These are phyloP conservation scores for Mycalesis mineus DNA, from an alignment of 2,888 invertebrate species.

Conservation along the genomic window DNA sequence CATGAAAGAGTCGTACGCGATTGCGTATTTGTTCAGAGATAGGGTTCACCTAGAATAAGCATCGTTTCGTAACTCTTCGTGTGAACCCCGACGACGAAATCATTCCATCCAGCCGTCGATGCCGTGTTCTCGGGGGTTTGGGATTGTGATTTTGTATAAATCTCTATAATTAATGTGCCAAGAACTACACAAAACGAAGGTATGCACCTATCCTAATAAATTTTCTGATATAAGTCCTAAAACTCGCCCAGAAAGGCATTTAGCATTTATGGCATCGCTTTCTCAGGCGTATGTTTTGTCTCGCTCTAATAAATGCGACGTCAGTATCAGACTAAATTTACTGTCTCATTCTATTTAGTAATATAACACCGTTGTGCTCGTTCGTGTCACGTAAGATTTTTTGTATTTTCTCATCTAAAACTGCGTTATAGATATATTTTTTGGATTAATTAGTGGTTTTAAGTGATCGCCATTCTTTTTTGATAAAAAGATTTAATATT, in stretches of 20 bases:
- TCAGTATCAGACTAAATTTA: constrained; percentile 61
- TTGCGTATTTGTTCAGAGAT: constrained; percentile 36
- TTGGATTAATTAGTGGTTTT: constrained; percentile 43
- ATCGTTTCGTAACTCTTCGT: constrained; percentile 61
- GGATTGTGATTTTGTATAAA: constrained; percentile 72
- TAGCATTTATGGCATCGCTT: constrained; percentile 77
- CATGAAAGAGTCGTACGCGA: constrained; percentile 42
- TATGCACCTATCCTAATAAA: constrained; percentile 46
- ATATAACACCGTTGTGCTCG: constrained; percentile 79
- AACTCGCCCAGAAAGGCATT: constrained; percentile 59
- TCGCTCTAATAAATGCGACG: constrained; percentile 59
- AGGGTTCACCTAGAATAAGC: constrained; percentile 50
- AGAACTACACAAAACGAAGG: constrained; percentile 72
- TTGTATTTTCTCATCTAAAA: constrained; percentile 66
- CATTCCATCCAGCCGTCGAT: constrained; percentile 79
- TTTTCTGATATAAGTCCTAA: constrained; percentile 44
- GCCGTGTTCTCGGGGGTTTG: constrained; percentile 76
- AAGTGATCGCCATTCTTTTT: constrained; percentile 43
- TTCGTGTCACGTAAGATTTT: constrained; percentile 78
- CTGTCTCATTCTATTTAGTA: constrained; percentile 73
- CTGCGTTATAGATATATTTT: constrained; percentile 50
- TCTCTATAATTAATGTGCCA: constrained; percentile 72
- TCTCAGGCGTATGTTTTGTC: constrained; percentile 69
- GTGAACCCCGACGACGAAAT: constrained; percentile 73
- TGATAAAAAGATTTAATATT: constrained; percentile 39